Conservation (phyloP, 2,113 vertebrate species). For the Pipa parva region DNA sequence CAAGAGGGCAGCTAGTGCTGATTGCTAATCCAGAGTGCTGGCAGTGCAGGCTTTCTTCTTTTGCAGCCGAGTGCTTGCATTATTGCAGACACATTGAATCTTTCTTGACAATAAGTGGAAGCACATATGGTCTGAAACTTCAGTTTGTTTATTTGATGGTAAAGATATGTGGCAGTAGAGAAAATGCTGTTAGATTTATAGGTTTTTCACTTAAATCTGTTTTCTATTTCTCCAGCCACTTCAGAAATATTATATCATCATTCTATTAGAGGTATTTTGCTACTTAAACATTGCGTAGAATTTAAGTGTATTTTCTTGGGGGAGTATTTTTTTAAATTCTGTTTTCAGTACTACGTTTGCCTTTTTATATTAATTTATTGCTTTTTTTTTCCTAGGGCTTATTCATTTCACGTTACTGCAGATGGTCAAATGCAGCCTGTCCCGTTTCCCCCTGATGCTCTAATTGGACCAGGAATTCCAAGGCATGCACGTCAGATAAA, state of each 20-base stretch:
- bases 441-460: constrained; percentile 86
- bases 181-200: neutral
- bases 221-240: constrained; percentile 7
- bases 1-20: constrained; percentile 14
- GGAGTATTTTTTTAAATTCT: too few relatives aligned
- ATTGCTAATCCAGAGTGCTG: too few relatives aligned
- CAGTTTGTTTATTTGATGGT: neutral
- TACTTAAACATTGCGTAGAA: neutral
- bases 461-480: constrained; percentile 87
- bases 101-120: constrained; percentile 11
- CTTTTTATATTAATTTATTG: neutral
- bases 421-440: constrained; percentile 94
- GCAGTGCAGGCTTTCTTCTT: too few relatives aligned
- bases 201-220: neutral
- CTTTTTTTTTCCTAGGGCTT: constrained; percentile 49
- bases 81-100: constrained; percentile 20
- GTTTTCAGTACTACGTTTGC: too few relatives aligned
- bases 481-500: constrained; percentile 91
- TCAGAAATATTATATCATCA: constrained; percentile 22
- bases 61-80: constrained; percentile 13
- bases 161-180: constrained; percentile 2
- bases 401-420: constrained; percentile 88
- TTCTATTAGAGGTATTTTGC: neutral
- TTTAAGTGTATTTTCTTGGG: neutral
- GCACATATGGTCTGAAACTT: constrained; percentile 1